A percentile compares a stretch with the other conserved stretches of the same genome.
These are phyloP conservation scores for Sterna hirundo DNA, from an alignment of 2,113 vertebrate species.

Conservation along the genomic window DNA sequence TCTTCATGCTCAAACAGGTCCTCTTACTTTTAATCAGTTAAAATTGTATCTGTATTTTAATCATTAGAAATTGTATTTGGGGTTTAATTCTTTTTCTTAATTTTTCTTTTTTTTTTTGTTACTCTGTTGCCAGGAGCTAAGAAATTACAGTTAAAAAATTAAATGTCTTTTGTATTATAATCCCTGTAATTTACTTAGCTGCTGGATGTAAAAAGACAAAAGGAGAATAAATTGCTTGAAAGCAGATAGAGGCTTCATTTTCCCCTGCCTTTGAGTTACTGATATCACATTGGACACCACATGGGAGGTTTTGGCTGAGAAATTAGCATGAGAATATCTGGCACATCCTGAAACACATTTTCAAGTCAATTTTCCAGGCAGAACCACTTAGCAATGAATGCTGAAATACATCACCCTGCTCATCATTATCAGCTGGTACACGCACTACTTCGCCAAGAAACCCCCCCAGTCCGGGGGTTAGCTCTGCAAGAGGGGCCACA, in stretches of 20 bases:
- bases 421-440: conserved; percentile 43
- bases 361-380: conserved; percentile 59
- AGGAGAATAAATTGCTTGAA: conserved; percentile 55
- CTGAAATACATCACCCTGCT: conserved; percentile 23
- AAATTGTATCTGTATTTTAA: conserved; percentile 7
- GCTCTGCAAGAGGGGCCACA: neutral
- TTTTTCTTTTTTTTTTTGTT: neutral
- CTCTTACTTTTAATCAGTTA: conserved; percentile 39
- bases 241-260: conserved; percentile 43
- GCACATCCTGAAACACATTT: conserved; percentile 56
- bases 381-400: conserved; percentile 54
- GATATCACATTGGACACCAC: conserved; percentile 45
- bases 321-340: conserved; percentile 61
- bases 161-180: conserved; percentile 52
- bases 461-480: neutral
- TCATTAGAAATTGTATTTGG: neutral
- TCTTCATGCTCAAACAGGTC: conserved; percentile 1
- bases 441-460: neutral
- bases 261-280: conserved; percentile 39
- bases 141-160: conserved; percentile 54
- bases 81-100: neutral
- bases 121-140: neutral
- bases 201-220: conserved; percentile 37
- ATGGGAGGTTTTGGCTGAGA: conserved; percentile 58
- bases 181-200: conserved; percentile 56